A percentile compares a stretch with the other conserved stretches of the same genome.
phyloP scores from a whole-genome alignment of 2,113 vertebrate species.

The Piaya cayana region DNA sequence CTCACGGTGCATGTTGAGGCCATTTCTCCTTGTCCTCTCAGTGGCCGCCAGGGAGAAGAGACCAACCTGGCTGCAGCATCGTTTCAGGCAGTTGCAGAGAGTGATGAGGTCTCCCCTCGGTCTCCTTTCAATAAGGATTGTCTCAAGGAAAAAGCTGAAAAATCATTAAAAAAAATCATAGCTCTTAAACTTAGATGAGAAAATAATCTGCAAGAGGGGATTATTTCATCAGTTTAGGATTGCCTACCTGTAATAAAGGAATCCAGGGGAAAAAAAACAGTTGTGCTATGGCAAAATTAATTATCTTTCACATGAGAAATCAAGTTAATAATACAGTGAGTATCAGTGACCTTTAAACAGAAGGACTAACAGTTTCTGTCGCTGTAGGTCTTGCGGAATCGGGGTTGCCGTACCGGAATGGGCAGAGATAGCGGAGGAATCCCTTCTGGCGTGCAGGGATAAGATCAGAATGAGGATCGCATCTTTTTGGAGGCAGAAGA shows the following conservation, averaged over 20 bases:
- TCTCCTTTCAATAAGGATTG: neutral
- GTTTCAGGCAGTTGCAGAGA: too few species aligned
- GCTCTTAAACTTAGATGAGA: neutral
- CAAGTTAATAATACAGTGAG: neutral
- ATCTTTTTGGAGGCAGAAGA: conserved; percentile 5
- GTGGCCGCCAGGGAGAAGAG: too few species aligned
- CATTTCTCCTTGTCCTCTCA: too few species aligned
- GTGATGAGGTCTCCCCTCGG: too few species aligned
- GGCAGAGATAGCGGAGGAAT: neutral
- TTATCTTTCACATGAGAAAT: neutral
- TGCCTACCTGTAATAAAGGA: neutral
- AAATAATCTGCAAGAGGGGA: neutral
- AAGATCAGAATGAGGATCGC: neutral
- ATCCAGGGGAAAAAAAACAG: neutral
- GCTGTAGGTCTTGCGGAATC: neutral
- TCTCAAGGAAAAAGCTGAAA: neutral
- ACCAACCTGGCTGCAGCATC: too few species aligned
- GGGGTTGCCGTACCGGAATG: neutral
- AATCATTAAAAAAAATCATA: neutral
- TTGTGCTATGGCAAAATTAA: neutral
- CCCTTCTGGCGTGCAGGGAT: neutral
- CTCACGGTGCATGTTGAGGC: too few species aligned
- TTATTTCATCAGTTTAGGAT: neutral
- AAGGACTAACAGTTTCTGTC: neutral
- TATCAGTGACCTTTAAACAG: conserved; percentile 14